A percentile compares a stretch with the other conserved stretches of the same genome.
These are phyloP conservation scores for Dipodomys stephensi DNA, from an alignment of 2,113 vertebrate genomes.

Conservation along the genomic window DNA sequence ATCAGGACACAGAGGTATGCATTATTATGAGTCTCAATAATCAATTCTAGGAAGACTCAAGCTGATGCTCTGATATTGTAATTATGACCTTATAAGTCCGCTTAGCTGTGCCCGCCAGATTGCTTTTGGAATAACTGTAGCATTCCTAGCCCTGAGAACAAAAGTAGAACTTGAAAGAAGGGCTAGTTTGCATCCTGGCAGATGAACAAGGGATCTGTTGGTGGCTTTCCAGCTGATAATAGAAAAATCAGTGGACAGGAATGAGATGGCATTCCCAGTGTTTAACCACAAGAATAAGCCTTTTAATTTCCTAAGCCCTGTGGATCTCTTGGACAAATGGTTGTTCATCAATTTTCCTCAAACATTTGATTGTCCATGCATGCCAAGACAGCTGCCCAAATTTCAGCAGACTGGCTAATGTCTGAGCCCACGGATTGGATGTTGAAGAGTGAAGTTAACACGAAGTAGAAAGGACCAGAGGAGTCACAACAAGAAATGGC, in stretches of 20 bases:
- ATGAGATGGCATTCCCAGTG: constrained; percentile 75
- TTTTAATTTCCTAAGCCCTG: constrained; percentile 71
- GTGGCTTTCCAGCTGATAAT: constrained; percentile 76
- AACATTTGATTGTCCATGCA: constrained; percentile 67
- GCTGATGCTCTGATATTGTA: constrained; percentile 49
- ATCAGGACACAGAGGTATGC: not conserved
- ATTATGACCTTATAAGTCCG: constrained; percentile 64
- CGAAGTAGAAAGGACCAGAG: constrained; percentile 42
- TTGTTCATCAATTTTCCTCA: constrained; percentile 74
- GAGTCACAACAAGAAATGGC: constrained; percentile 51
- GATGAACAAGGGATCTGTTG: constrained; percentile 73
- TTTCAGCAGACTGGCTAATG: constrained; percentile 54
- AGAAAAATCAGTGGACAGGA: constrained; percentile 74
- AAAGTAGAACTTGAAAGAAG: constrained; percentile 74
- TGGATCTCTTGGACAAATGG: constrained; percentile 66
- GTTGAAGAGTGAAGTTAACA: constrained; percentile 51
- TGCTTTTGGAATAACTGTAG: constrained; percentile 60
- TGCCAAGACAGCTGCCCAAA: constrained; percentile 62
- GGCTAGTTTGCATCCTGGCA: constrained; percentile 72
- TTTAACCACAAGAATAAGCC: constrained; percentile 73
- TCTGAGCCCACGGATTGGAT: constrained; percentile 53
- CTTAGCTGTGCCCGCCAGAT: constrained; percentile 65
- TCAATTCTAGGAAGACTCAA: constrained; percentile 46
- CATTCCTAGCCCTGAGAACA: constrained; percentile 62
- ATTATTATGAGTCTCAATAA: constrained; percentile 46